Conservation (phyloP, 2,113 vertebrate genomes). For the Lates calcarifer region DNA sequence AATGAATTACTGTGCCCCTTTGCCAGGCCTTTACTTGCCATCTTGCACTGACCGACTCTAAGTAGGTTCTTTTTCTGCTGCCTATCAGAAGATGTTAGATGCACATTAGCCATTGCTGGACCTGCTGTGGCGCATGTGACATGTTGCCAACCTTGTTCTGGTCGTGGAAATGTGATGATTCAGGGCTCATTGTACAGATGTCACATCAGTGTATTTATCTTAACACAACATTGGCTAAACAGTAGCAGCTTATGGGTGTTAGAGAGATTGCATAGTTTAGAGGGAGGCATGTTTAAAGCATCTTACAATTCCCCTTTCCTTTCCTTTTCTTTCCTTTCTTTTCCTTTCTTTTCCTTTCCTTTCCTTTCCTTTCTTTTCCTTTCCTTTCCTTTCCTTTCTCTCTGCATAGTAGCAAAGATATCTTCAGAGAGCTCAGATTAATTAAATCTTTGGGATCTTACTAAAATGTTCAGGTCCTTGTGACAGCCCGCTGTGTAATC, state of each 20-base stretch:
- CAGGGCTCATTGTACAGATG: constrained; percentile 51
- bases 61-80: constrained; percentile 30
- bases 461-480: constrained; percentile 16
- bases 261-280: constrained; percentile 4
- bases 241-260: constrained; percentile 13
- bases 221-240: constrained; percentile 11
- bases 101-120: constrained; percentile 21
- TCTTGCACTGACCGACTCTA: background rate
- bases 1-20: background rate
- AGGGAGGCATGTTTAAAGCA: background rate
- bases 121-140: constrained; percentile 36
- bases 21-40: background rate
- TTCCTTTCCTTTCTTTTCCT: background rate
- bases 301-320: background rate
- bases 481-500: constrained; percentile 23
- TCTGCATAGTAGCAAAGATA: background rate
- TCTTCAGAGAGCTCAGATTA: constrained; percentile 39
- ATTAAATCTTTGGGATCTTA: constrained; percentile 41
- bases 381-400: background rate
- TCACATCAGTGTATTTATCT: constrained; percentile 51
- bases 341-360: background rate
- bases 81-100: constrained; percentile 34
- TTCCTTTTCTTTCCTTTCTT: background rate
- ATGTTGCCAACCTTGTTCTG: constrained; percentile 40
- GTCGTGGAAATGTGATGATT: constrained; percentile 62